These are phyloP conservation scores for Drosophila suboccidentalis DNA, from an alignment of 2,888 invertebrate species.

Conservation along the genomic window DNA sequence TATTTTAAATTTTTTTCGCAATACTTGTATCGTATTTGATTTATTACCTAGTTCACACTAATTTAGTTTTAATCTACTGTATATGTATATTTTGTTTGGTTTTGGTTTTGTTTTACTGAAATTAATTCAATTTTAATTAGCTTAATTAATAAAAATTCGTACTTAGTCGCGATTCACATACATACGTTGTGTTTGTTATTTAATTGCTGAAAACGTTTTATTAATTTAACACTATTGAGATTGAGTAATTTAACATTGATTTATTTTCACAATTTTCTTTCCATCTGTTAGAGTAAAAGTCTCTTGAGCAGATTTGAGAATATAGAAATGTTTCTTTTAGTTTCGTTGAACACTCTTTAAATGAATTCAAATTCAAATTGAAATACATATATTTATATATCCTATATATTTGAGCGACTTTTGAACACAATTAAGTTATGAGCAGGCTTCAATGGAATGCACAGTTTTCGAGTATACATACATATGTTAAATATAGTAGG, in stretches of 20 bases:
- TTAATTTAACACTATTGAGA: constrained; percentile 65
- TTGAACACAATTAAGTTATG: constrained; percentile 46
- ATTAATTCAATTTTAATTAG: constrained; percentile 64
- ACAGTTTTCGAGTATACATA: neutral
- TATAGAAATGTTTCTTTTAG: constrained; percentile 28
- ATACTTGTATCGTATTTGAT: constrained; percentile 52
- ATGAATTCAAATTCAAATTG: constrained; percentile 42
- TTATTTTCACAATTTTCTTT: neutral
- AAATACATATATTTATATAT: constrained; percentile 18
- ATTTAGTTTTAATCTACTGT: constrained; percentile 66
- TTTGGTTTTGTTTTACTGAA: constrained; percentile 56
- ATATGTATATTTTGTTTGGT: constrained; percentile 44
- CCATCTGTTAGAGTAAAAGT: constrained; percentile 9
- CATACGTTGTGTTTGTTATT: constrained; percentile 59
- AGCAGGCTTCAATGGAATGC: constrained; percentile 31
- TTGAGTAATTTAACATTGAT: constrained; percentile 50
- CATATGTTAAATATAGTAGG: constrained; percentile 6
- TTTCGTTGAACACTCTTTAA: constrained; percentile 50
- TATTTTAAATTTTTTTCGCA: constrained; percentile 22
- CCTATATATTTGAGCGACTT: constrained; percentile 39
- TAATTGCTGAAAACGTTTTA: constrained; percentile 61
- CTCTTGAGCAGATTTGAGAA: constrained; percentile 40
- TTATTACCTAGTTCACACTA: constrained; percentile 66
- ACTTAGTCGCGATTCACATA: constrained; percentile 71
- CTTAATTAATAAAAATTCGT: constrained; percentile 82